Base-by-base conservation (phyloP, 2,888 invertebrate species). In the Biston betularia region DNA sequence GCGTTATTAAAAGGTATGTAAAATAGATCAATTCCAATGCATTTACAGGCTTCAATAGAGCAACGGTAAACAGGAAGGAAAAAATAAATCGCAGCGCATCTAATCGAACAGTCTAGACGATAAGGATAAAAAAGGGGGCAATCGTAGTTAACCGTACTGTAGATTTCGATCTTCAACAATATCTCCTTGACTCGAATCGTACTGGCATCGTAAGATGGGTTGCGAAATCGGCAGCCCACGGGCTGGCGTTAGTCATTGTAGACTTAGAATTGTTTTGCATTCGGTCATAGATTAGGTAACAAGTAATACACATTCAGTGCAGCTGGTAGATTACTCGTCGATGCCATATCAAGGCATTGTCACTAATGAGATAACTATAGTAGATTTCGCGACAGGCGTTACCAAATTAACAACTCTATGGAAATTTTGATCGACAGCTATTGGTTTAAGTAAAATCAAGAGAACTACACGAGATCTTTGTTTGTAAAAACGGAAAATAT, bases 141-240 rank as follows among this genome's bases (percentile, higher is more conserved):
- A 84, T 78, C 80, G 79, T 79, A 83, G 81, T 81, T 82, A 82
- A 83, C 78, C 82, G 83, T 81, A 82, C 80, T 77, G 80, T 81
- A 81, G 84, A 88, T 88, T 88, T 87, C 84, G 82, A 86, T 87
- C 75, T 78, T 74, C 70, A 59, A 56, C 57, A 48, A 73, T 77
- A 75, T 87, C 88, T 87, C 89, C 90, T 90, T 89, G 90, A 89
- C 89, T 90, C 86, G 79, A 80, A 83, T 87, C 81, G 80, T 76
- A 79, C 83, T 87, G 88, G 90, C 90, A 87, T 85, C 84, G 87
- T 75, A 79, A 81, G 83, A 78, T 77, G 78, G 77, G 78, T 92
- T 92, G 85, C 85, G 86, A 89, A 90, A 92, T 82, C 82, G 81
- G 86, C 83, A 82, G 86, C 83, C 86, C 82, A 84, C 81, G 72